phyloP scores from a whole-genome alignment of 2,797 vertebrate genomes.

The Megalops cyprinoides region DNA sequence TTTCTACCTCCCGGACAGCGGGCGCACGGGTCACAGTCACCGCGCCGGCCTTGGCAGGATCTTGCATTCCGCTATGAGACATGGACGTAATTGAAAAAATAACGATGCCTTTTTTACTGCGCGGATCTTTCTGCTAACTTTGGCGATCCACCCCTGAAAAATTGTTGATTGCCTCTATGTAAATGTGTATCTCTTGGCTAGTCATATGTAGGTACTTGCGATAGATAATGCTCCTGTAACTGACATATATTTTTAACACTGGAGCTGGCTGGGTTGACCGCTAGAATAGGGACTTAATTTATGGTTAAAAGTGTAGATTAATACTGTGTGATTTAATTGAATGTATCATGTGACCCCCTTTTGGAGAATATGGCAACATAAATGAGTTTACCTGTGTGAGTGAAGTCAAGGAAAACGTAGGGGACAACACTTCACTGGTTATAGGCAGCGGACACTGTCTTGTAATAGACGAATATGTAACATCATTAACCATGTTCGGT shows the following conservation, averaged over 20 bases:
- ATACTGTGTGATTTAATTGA: neutral
- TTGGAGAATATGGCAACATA: too few relatives aligned
- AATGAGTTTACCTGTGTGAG: neutral
- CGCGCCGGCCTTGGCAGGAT: neutral
- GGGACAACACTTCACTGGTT: too few relatives aligned
- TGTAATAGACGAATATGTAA: too few relatives aligned
- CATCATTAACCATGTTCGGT: too few relatives aligned
- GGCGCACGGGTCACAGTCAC: neutral
- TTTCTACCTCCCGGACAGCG: slow-evolving; percentile 17
- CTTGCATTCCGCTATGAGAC: slow-evolving; percentile 16
- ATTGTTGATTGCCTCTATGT: slow-evolving; percentile 18
- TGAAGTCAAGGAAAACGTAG: too few relatives aligned
- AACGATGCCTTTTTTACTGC: slow-evolving; percentile 30
- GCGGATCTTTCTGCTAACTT: slow-evolving; percentile 22
- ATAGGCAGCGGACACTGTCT: too few relatives aligned
- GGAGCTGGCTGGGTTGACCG: neutral
- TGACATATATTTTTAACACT: neutral
- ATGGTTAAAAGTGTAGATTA: neutral
- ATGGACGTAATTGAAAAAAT: slow-evolving; percentile 33
- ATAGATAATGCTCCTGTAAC: neutral
- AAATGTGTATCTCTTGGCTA: slow-evolving; percentile 27
- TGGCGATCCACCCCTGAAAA: slow-evolving; percentile 17
- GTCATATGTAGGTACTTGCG: slow-evolving; percentile 3
- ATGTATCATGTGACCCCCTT: neutral
- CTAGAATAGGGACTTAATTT: slow-evolving; percentile 21